Evolutionary conservation across 2,797 vertebrate species (phyloP).

Genomic region (Acanthornis magna): DNA sequence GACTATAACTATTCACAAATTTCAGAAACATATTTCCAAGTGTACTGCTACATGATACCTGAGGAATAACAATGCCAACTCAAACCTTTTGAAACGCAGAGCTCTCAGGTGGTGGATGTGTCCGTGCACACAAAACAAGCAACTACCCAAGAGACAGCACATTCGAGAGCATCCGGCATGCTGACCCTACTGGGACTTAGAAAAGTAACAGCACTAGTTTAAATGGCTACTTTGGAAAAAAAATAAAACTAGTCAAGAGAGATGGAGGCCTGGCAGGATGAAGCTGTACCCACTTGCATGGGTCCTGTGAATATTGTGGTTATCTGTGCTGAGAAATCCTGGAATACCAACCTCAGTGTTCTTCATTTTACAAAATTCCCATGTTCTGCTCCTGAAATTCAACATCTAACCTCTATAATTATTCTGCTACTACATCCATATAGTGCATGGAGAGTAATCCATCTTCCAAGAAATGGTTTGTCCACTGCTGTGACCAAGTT

Average conservation of each 20-base stretch:
- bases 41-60: accelerated
- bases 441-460: background rate
- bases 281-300: background rate
- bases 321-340: background rate
- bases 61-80: background rate
- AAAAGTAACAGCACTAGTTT: background rate
- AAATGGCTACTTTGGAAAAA: background rate
- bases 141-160: background rate
- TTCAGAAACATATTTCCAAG: background rate
- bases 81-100: background rate
- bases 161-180: background rate
- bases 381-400: background rate
- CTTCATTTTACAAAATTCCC: background rate
- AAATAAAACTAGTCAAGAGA: background rate
- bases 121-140: background rate
- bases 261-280: background rate
- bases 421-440: background rate
- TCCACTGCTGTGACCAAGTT: background rate
- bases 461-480: background rate
- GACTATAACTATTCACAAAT: background rate
- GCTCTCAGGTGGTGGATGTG: background rate
- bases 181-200: background rate
- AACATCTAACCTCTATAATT: background rate
- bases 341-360: background rate
- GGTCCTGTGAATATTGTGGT: background rate